Percentiles rank a stretch among this genome's conserved stretches.
Evolutionary conservation across 2,888 invertebrate species (phyloP).

Genomic region (Dugesia japonica): DNA sequence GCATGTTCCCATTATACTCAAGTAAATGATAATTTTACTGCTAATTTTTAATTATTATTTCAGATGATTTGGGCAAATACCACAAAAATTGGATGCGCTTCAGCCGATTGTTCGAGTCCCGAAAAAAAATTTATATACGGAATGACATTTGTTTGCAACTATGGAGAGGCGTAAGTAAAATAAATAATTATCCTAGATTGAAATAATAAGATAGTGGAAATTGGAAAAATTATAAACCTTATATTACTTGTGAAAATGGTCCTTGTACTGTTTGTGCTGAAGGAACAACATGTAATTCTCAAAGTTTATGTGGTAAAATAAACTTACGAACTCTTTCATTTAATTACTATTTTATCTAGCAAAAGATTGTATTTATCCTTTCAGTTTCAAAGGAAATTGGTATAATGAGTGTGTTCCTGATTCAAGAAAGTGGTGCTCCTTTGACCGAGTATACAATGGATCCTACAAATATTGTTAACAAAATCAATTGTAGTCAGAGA

Average conservation of each 20-base stretch:
- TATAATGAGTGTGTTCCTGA: neutral
- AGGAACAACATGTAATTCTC: neutral
- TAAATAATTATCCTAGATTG: neutral
- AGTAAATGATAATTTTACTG: neutral
- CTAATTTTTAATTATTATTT: neutral
- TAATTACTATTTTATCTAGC: neutral
- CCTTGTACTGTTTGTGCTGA: neutral
- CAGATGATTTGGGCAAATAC: slow-evolving; percentile 23
- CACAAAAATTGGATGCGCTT: slow-evolving; percentile 10
- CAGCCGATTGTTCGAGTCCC: neutral
- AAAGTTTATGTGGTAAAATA: neutral
- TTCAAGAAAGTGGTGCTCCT: neutral
- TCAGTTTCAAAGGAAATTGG: neutral
- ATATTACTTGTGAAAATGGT: neutral
- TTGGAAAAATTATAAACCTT: slow-evolving; percentile 1
- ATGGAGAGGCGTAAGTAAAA: neutral
- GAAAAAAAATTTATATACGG: neutral
- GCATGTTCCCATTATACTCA: slow-evolving; percentile 4
- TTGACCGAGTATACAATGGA: slow-evolving; percentile 5
- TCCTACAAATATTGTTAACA: neutral
- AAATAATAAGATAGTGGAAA: neutral
- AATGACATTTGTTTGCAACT: neutral
- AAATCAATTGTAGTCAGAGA: too few species aligned
- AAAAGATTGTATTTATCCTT: slow-evolving; percentile 3
- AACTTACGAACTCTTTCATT: neutral